phyloP scores from a whole-genome alignment of 2,888 invertebrate species.

The Mayetiola destructor region DNA sequence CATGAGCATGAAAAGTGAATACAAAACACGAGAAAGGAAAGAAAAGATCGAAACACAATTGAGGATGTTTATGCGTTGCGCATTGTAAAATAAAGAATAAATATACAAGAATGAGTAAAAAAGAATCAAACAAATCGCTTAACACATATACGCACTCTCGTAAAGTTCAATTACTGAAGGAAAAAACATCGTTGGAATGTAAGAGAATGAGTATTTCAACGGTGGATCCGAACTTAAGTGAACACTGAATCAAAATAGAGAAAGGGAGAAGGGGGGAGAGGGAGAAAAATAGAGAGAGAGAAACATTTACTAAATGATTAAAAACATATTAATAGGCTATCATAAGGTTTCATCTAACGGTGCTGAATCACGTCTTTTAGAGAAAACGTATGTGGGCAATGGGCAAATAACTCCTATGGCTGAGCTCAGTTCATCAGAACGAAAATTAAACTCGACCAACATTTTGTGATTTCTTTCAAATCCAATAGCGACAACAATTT shows the following conservation, averaged over 20 bases:
- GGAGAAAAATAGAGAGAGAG: not conserved
- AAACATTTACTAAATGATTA: not conserved
- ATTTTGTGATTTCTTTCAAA: not conserved
- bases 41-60: not conserved
- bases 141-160: not conserved
- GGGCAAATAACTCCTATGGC: not conserved
- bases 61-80: not conserved
- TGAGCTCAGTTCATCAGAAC: not conserved
- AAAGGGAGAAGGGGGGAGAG: not conserved
- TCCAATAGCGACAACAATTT: not conserved
- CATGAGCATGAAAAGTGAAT: not conserved
- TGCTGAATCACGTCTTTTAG: not conserved
- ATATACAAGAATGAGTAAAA: not conserved
- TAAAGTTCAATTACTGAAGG: conserved; percentile 8
- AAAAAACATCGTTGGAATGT: not conserved
- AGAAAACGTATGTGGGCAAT: not conserved
- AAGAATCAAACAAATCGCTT: not conserved
- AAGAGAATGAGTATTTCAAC: too few species aligned
- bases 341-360: not conserved
- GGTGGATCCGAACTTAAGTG: not conserved
- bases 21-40: not conserved
- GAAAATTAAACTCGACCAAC: not conserved
- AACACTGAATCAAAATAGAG: not conserved
- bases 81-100: not conserved
- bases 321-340: conserved; percentile 11